Evolutionary conservation across 2,113 vertebrate species (phyloP), one percentile per base, ranked within the genome.

Genomic region (Chaetops frenatus): DNA sequence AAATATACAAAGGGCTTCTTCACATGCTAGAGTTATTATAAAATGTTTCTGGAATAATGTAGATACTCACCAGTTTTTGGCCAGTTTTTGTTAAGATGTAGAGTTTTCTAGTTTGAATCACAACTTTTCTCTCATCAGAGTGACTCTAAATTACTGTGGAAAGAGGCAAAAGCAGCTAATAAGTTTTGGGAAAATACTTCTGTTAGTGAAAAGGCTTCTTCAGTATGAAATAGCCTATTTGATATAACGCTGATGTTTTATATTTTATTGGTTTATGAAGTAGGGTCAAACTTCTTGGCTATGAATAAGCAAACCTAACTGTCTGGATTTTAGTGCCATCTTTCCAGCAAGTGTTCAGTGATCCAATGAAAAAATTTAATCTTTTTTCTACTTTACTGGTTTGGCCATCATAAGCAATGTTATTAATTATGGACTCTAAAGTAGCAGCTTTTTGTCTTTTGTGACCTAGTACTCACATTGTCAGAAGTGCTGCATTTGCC

Each of bases 351-450:
- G 48, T 0, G 6, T 64, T 94, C 92, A 84, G 65, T 93, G 95
- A 94, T 92, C 90, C 96, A 92, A 62, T 88, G 85, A 93, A 96
- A 96, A 95, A 82, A 90, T 21, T 66, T 71, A 86, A 86, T 96
- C 64, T 76, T 81, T 88, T 93, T 95, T 95, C 85, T 96, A 29
- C 90, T 77, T 95, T 76, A 71, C 54, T 86, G 45, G 23, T 81
- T 96, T 88, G 79, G 20, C 86, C 45, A 35, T 96, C 56, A 29
- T 67, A 86, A 92, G 64, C 79, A 48, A 29, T 53, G 45, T 58
- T 86, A 60, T 95, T 92, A 91, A 90, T 94, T 94, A 87, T 36
- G 76, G 70, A 24, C 71, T 80, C 42, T 38, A 17, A 60, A 92
- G 65, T 15, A 82, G 57, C 61, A 84, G 40, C 44, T 81, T 66